Base-by-base conservation (phyloP, 2,888 invertebrate species). In the Ectobius pallidus region DNA sequence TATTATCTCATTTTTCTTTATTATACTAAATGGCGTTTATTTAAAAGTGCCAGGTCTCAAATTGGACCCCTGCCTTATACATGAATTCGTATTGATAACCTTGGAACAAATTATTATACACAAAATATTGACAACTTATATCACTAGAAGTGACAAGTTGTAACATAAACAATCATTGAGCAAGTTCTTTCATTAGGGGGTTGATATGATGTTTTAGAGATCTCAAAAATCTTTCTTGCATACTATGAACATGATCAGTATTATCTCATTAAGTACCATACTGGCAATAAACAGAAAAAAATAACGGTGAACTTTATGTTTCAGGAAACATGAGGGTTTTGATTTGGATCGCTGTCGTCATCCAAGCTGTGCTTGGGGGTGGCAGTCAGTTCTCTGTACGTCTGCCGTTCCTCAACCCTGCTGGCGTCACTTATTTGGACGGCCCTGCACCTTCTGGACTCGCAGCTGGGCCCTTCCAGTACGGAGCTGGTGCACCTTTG, bases 391-490 rank as follows among this genome's bases (percentile, higher is more conserved):
- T 81, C 62, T 77, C 81, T 22, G 81, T 85, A n/a, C 79, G 81
- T 58, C 81, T 85, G 80, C 83, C 85, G n/a, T 85, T 82, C 77
- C 78, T 82, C 42, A 86, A 84, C 81, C 86, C 87, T 6, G 87
- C 87, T 3, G 87, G 85, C 75, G 86, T 87, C 11, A 86, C 84
- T 22, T 86, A 86, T 78, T 79, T 86, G 22, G 79, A 79, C 73
- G 80, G 79, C 65, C 78, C 77, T 46, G 75, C 76, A 1, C 76
- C 75, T 18, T 78, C 79, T 1, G 82, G 82, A 18, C 77, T 79
- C 67, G 79, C 79, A 14, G 80, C 80, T n/a, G 79, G 78, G 18
- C 79, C 79, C 42, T 81, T 70, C 81, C 73, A 72, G 67, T 70
- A 69, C 0, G 74, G 75, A 52, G 61, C 67, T 16, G 44, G 30